phyloP scores from a whole-genome alignment of 2,113 vertebrate species.

The Carollia perspicillata region DNA sequence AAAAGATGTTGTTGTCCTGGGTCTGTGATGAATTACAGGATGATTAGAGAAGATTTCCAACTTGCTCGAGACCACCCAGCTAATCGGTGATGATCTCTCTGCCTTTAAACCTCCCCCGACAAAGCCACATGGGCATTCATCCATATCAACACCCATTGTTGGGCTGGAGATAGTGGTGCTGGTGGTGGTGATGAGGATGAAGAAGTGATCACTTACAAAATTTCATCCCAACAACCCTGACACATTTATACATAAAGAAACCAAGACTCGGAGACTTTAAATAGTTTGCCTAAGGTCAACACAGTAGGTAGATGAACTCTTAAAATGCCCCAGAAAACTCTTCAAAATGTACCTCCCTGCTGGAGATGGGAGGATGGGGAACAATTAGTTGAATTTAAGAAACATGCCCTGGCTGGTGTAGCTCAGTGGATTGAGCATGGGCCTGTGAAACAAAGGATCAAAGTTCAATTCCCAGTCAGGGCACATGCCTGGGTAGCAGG shows the following conservation, averaged over 20 bases:
- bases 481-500: too few relatives aligned
- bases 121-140: background rate
- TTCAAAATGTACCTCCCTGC: background rate
- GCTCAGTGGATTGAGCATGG: too few relatives aligned
- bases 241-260: background rate
- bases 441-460: too few relatives aligned
- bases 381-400: background rate
- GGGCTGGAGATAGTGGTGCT: background rate
- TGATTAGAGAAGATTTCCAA: background rate
- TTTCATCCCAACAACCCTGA: background rate
- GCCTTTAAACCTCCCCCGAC: background rate
- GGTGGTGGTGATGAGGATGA: background rate
- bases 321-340: background rate
- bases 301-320: background rate
- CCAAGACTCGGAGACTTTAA: background rate
- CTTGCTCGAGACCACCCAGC: background rate
- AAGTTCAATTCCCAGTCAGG: too few relatives aligned
- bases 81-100: background rate
- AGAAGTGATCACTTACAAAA: background rate
- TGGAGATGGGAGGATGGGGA: background rate
- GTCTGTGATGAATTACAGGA: background rate
- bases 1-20: background rate
- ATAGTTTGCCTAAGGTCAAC: background rate
- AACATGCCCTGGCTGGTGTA: too few relatives aligned
- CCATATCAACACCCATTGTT: too few relatives aligned